Percentiles rank a stretch among this genome's conserved stretches.
phyloP scores from a whole-genome alignment of 2,797 vertebrate species.

The Octomys mimax region DNA sequence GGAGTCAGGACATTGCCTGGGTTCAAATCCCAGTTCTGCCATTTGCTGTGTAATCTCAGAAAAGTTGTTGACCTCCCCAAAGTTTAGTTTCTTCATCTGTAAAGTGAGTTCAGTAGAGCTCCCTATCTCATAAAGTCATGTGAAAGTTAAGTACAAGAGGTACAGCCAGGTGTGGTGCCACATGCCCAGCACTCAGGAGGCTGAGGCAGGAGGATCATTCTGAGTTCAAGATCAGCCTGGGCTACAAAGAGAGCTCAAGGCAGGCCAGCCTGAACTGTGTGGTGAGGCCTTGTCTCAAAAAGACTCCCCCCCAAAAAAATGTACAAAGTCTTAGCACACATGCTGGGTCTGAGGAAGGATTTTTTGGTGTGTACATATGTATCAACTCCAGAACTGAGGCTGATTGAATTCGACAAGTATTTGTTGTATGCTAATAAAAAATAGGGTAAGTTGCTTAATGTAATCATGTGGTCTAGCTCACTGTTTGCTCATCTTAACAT shows the following conservation, averaged over 20 bases:
- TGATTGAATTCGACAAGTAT: too few species aligned
- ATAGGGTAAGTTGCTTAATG: background rate
- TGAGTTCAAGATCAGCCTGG: too few species aligned
- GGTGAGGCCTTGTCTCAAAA: too few species aligned
- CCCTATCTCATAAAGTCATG: background rate
- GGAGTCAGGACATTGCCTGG: background rate
- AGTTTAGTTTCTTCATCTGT: background rate
- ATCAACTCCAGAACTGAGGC: too few species aligned
- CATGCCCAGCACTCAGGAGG: too few species aligned
- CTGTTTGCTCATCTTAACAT: background rate
- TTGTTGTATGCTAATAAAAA: background rate
- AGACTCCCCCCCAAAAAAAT: too few species aligned
- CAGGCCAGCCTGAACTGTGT: too few species aligned
- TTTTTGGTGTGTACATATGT: background rate
- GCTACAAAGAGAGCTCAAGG: too few species aligned
- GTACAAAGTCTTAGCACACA: background rate
- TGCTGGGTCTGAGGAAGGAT: background rate
- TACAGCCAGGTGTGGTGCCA: too few species aligned
- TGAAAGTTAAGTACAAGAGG: background rate
- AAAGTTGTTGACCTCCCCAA: background rate
- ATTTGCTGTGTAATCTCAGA: background rate
- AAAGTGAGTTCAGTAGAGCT: background rate
- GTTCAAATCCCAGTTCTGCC: background rate
- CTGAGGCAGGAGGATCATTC: too few species aligned
- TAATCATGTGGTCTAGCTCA: background rate